Conservation (phyloP, 2,888 invertebrate genomes). For the Acanthoscelides obtectus region DNA sequence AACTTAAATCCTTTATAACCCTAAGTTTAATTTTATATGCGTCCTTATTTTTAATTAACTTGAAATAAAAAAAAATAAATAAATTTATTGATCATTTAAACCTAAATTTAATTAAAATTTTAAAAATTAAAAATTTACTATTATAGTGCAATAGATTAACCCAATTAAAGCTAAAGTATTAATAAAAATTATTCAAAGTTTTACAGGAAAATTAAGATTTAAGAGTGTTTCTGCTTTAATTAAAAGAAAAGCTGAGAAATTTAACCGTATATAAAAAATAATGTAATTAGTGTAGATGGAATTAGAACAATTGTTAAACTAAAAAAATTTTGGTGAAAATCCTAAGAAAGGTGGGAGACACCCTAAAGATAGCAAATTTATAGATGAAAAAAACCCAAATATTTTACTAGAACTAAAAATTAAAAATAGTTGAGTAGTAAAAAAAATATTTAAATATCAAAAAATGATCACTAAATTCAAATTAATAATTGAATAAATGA, state of each 20-base stretch:
- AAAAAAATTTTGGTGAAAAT: constrained; percentile 57
- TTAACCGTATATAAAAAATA: constrained; percentile 50
- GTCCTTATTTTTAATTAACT: background rate
- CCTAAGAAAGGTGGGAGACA: constrained; percentile 58
- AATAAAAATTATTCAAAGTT: constrained; percentile 4
- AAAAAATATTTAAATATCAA: constrained; percentile 49
- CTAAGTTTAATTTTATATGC: constrained; percentile 16
- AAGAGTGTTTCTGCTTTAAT: constrained; percentile 5
- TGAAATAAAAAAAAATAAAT: background rate
- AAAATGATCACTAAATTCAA: constrained; percentile 49
- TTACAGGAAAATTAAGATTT: background rate
- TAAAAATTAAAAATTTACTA: constrained; percentile 54
- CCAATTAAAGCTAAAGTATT: constrained; percentile 3
- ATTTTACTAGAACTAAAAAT: constrained; percentile 28
- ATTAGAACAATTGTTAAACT: constrained; percentile 49
- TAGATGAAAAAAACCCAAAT: constrained; percentile 32
- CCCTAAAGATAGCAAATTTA: constrained; percentile 55
- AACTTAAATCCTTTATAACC: constrained; percentile 61
- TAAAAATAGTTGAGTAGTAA: constrained; percentile 52
- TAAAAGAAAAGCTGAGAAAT: constrained; percentile 49
- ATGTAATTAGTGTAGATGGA: constrained; percentile 7
- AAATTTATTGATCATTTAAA: background rate
- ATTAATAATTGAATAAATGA: constrained; percentile 50
- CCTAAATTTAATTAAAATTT: constrained; percentile 40
- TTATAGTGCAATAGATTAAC: constrained; percentile 50